Conservation (phyloP, 1,140 invertebrate species). For the Anastrepha ludens region DNA sequence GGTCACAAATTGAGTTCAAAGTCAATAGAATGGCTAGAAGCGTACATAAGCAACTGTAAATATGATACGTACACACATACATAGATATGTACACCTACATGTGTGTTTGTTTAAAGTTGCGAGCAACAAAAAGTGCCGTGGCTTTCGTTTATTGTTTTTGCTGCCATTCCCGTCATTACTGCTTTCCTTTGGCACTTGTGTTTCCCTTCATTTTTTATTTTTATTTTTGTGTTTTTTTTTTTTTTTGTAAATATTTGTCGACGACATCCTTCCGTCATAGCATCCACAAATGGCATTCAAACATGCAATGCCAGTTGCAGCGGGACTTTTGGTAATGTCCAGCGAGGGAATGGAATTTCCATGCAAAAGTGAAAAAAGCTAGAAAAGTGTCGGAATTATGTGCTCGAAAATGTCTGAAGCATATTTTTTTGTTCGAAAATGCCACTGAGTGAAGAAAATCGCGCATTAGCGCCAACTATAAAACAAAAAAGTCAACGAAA, state of each 20-base stretch:
- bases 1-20: conserved; percentile 41
- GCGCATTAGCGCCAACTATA: conserved; percentile 2
- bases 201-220: not conserved
- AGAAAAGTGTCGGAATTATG: conserved; percentile 49
- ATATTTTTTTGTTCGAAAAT: not conserved
- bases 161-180: conserved; percentile 37
- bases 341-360: not conserved
- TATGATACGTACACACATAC: not conserved
- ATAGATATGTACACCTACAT: not conserved
- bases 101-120: not conserved
- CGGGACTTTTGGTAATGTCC: not conserved
- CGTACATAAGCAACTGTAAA: not conserved
- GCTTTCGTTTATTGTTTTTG: not conserved
- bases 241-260: not conserved
- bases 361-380: not conserved
- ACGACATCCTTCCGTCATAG: conserved; percentile 46
- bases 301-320: conserved; percentile 45
- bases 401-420: conserved; percentile 19
- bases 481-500: not conserved
- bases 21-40: conserved; percentile 33
- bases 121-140: not conserved
- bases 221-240: not conserved
- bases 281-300: conserved; percentile 50
- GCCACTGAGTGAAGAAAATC: not conserved
- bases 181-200: conserved; percentile 34